Evolutionary conservation across 64 coral and sea anemone species (phyloP).

Genomic region (Montipora foliosa): DNA sequence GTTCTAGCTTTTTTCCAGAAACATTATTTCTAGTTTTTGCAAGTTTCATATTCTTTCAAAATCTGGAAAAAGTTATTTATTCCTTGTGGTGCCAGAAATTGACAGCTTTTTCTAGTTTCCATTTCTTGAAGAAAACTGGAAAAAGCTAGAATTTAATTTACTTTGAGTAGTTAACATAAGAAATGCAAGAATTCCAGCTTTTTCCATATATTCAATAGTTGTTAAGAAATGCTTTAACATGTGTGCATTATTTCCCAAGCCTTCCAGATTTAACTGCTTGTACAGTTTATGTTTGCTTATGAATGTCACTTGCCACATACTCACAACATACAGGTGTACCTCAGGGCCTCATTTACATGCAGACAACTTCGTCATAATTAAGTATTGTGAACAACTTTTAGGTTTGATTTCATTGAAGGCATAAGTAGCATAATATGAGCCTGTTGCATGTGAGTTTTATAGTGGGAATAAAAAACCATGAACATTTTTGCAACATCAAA

Average conservation of each 20-base stretch:
- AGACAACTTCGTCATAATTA: constrained; percentile 1
- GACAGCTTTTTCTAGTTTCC: constrained; percentile 33
- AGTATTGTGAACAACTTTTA: not conserved
- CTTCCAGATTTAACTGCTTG: not conserved
- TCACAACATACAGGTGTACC: constrained; percentile 7
- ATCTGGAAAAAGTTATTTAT: constrained; percentile 15
- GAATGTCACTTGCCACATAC: constrained; percentile 15
- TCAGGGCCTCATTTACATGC: constrained; percentile 1
- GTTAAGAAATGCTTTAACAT: constrained; percentile 12
- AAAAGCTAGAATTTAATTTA: constrained; percentile 12
- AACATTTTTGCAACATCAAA: constrained; percentile 12
- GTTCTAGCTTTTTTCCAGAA: constrained; percentile 41
- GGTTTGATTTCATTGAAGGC: not conserved
- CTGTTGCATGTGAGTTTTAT: not conserved
- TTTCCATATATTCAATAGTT: not conserved
- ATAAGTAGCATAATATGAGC: not conserved
- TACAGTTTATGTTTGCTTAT: constrained; percentile 7
- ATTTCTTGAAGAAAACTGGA: constrained; percentile 40
- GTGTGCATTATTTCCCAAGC: constrained; percentile 5
- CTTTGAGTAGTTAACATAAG: not conserved
- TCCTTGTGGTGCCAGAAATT: constrained; percentile 17
- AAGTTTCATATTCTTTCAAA: constrained; percentile 40
- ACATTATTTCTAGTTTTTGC: constrained; percentile 23
- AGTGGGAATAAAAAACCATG: constrained; percentile 12
- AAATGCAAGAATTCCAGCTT: not conserved